Conservation (phyloP, 2,797 vertebrate genomes). For the Peromyscus nudipes region DNA sequence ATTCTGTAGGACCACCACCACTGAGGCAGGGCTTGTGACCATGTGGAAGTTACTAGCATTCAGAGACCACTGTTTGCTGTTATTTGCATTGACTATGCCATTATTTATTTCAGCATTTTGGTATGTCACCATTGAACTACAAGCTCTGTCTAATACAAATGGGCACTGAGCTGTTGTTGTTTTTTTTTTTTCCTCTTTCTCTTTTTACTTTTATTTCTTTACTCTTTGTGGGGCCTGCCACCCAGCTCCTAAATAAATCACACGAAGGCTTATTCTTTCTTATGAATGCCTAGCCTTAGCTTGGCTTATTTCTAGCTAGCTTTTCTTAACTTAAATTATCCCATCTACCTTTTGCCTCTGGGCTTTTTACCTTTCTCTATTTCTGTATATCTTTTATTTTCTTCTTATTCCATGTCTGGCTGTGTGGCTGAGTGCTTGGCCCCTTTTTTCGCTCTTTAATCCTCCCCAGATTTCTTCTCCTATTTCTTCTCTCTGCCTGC, state of each 20-base stretch:
- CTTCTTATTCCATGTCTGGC: not conserved
- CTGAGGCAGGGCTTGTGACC: not conserved
- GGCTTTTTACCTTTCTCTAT: not conserved
- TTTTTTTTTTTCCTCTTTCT: too few species aligned
- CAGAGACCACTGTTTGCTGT: not conserved
- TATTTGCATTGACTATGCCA: not conserved
- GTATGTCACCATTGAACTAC: not conserved
- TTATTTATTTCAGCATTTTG: not conserved
- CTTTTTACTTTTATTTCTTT: not conserved
- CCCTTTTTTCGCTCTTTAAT: not conserved
- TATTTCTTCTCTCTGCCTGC: not conserved
- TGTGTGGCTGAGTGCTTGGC: not conserved
- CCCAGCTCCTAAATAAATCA: not conserved
- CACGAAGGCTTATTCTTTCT: not conserved
- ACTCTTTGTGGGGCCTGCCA: not conserved
- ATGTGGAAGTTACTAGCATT: not conserved
- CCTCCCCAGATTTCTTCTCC: not conserved
- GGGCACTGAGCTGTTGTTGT: not conserved
- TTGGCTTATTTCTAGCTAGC: not conserved
- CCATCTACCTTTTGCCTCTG: not conserved
- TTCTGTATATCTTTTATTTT: not conserved
- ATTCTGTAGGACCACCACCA: not conserved
- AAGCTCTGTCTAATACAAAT: not conserved
- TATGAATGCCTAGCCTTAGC: not conserved
- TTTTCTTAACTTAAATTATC: not conserved